These are phyloP conservation scores for Anorthoa munda DNA, from an alignment of 2,888 invertebrate genomes.

Conservation along the genomic window DNA sequence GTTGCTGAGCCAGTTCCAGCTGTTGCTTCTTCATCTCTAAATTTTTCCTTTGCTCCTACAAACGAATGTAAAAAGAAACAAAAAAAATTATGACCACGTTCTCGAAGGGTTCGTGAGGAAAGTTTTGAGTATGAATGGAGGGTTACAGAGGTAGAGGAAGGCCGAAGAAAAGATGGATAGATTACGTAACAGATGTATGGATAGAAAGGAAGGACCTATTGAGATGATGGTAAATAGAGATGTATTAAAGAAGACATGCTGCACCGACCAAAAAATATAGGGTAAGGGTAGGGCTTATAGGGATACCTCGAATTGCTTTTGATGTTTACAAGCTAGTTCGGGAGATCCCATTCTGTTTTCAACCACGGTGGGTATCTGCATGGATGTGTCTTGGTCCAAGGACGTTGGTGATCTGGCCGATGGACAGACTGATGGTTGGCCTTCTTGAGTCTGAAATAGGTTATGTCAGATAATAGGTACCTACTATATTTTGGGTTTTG, in stretches of 20 bases:
- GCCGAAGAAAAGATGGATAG: no score
- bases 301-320: slow-evolving; percentile 71
- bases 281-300: no score
- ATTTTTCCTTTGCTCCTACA: slow-evolving; percentile 78
- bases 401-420: slow-evolving; percentile 72
- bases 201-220: no score
- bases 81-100: slow-evolving; percentile 3
- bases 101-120: neutral
- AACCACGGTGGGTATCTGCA: slow-evolving; percentile 54
- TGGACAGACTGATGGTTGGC: slow-evolving; percentile 61
- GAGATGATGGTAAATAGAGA: no score
- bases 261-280: no score
- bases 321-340: slow-evolving; percentile 66
- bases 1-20: slow-evolving; percentile 64
- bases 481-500: no score
- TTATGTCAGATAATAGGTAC: neutral
- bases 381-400: slow-evolving; percentile 61
- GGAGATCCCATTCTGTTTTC: slow-evolving; percentile 70
- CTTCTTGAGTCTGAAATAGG: slow-evolving; percentile 69
- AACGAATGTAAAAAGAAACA: slow-evolving; percentile 33
- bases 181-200: no score
- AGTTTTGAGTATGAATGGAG: neutral
- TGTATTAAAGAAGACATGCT: no score
- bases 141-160: no score
- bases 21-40: slow-evolving; percentile 75